Evolutionary conservation across 2,797 vertebrate species (phyloP).

Genomic region (Aplochiton taeniatus): DNA sequence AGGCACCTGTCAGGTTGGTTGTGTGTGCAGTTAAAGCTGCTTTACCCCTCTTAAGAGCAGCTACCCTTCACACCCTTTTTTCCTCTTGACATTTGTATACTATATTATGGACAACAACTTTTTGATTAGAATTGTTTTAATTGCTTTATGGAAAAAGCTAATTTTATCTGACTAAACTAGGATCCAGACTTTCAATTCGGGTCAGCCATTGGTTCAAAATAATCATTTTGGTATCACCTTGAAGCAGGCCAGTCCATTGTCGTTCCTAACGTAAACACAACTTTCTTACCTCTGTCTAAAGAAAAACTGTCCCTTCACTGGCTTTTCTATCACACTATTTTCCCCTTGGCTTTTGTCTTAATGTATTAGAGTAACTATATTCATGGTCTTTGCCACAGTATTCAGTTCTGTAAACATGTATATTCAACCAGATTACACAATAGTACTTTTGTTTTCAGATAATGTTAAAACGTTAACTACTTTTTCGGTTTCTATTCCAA

Average conservation of each 20-base stretch:
- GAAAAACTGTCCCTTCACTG: neutral
- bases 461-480: too few relatives aligned
- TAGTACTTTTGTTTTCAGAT: too few relatives aligned
- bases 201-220: neutral
- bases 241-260: slow-evolving; percentile 19
- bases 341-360: too few relatives aligned
- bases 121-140: neutral
- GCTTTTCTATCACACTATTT: neutral
- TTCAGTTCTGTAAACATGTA: too few relatives aligned
- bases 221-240: slow-evolving; percentile 1
- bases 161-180: neutral
- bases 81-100: slow-evolving; percentile 5
- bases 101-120: too few relatives aligned
- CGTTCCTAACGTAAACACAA: neutral
- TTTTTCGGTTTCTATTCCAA: too few relatives aligned
- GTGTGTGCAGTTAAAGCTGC: slow-evolving; percentile 17
- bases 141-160: neutral
- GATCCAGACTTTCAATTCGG: too few relatives aligned
- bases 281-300: neutral
- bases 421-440: too few relatives aligned
- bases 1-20: slow-evolving; percentile 77
- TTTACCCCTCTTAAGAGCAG: neutral
- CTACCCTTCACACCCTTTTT: slow-evolving; percentile 5
- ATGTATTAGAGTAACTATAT: too few relatives aligned
- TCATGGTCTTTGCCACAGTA: too few relatives aligned